A percentile compares a stretch with the other conserved stretches of the same genome.
phyloP scores from a whole-genome alignment of 2,797 vertebrate species.

The Cyprinodon diabolis region DNA sequence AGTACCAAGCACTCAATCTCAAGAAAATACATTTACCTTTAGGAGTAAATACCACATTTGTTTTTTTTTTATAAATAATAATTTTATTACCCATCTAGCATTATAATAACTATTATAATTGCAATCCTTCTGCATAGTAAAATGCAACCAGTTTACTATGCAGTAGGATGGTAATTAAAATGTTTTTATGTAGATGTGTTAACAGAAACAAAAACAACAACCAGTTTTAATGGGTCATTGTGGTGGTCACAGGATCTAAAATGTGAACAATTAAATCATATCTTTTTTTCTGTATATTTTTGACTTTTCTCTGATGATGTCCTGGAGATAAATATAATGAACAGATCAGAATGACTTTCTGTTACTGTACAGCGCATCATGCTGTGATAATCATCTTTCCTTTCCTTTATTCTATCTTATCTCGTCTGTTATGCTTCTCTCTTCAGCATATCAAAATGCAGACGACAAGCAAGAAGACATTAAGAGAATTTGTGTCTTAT shows the following conservation, averaged over 20 bases:
- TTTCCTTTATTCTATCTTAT: slow-evolving; percentile 47
- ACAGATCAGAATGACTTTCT: slow-evolving; percentile 42
- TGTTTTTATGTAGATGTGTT: too few species aligned
- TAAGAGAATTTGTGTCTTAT: slow-evolving; percentile 47
- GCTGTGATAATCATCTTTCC: slow-evolving; percentile 47
- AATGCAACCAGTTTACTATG: too few species aligned
- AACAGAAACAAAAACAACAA: too few species aligned
- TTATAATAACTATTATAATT: too few species aligned
- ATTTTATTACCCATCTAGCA: too few species aligned
- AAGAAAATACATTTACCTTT: too few species aligned
- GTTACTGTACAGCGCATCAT: slow-evolving; percentile 44
- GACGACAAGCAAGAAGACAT: slow-evolving; percentile 49
- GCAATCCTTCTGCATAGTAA: too few species aligned
- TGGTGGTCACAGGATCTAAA: neutral
- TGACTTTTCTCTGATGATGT: slow-evolving; percentile 5
- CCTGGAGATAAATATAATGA: slow-evolving; percentile 17
- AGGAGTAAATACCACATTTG: too few species aligned
- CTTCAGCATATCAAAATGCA: slow-evolving; percentile 48
- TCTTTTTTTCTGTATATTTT: slow-evolving; percentile 1
- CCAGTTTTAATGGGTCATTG: too few species aligned
- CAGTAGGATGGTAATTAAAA: too few species aligned
- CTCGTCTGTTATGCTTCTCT: slow-evolving; percentile 51
- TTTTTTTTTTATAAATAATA: too few species aligned
- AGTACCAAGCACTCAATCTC: too few species aligned
- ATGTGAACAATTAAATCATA: neutral